phyloP scores from a whole-genome alignment of 2,113 vertebrate genomes.

The Peromyscus californicus region DNA sequence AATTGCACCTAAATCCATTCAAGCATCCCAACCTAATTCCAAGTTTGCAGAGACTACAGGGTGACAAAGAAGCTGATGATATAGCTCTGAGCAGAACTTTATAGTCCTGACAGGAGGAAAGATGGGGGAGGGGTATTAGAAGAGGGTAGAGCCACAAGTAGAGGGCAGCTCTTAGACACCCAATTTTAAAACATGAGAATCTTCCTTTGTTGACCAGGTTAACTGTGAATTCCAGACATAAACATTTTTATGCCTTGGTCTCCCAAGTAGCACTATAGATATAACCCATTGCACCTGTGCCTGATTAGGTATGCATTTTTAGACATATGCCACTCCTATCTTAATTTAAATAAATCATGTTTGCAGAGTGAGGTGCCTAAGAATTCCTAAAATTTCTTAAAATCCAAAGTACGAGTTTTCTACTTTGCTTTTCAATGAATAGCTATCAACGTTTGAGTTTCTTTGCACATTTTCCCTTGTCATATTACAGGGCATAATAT shows the following conservation, averaged over 20 bases:
- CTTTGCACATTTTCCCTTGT: neutral
- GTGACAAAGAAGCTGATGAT: neutral
- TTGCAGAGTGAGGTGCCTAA: neutral
- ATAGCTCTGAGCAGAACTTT: neutral
- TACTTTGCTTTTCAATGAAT: neutral
- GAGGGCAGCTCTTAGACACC: neutral
- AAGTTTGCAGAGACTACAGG: neutral
- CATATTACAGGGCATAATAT: neutral
- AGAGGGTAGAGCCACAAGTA: neutral
- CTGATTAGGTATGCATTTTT: neutral
- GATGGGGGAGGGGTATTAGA: neutral
- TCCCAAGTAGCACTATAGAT: neutral
- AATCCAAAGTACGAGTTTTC: neutral
- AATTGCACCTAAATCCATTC: neutral
- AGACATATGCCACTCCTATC: neutral
- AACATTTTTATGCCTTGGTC: neutral
- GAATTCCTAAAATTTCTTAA: neutral
- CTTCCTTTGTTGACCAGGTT: neutral
- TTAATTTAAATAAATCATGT: neutral
- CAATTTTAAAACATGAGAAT: neutral
- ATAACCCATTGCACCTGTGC: neutral
- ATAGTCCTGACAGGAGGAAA: neutral
- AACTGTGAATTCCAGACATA: neutral
- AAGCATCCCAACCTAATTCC: neutral
- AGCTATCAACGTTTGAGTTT: neutral